Base-by-base conservation (phyloP, 2,888 invertebrate species). In the Acronicta leporina region DNA sequence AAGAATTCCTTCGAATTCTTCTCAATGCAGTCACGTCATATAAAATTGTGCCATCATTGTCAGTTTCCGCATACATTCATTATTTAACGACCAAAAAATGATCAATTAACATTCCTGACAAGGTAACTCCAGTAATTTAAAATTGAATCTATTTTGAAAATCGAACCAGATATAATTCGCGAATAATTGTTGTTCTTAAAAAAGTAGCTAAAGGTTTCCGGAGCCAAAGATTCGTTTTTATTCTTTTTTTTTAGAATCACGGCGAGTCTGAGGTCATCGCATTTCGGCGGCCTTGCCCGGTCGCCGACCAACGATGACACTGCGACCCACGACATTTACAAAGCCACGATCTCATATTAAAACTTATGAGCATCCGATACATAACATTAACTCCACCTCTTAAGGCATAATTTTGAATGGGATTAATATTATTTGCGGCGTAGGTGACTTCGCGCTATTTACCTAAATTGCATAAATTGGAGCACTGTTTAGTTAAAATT, bases 251-350 rank as follows among this genome's bases (percentile, higher is more conserved):
- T 87, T 84, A 72, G 63, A 80, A 83, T 77, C 79, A 74, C 75
- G 80, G 76, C 67, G 68, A 45, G 57, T 80, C 83, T 90, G 91
- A 94, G 94, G 94, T 94, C 93, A 90, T 94, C 91, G 90, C 78
- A 86, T 88, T 88, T 84, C 74, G 74, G 84, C 90, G 94, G 92
- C 94, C 94, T 94, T 94, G 94, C 87, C 83, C 90, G 92, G 94
- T 92, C 94, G 89, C 90, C 90, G 92, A 88, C 90, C 92, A 91
- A 84, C 81, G 79, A 75, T 87, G 87, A 88, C 87, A 86, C 86
- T 74, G 63, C 86, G 87, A 88, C 85, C 87, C 84, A 87, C 84
- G 88, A 86, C 86, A 91, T 91, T 90, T 87, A 62, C 68, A 81
- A 81, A 73, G 73, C 65, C 78, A 73, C 65, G 73, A 58, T 79